phyloP scores from a whole-genome alignment of 2,113 vertebrate genomes.

The Microcebus ravelobensis region DNA sequence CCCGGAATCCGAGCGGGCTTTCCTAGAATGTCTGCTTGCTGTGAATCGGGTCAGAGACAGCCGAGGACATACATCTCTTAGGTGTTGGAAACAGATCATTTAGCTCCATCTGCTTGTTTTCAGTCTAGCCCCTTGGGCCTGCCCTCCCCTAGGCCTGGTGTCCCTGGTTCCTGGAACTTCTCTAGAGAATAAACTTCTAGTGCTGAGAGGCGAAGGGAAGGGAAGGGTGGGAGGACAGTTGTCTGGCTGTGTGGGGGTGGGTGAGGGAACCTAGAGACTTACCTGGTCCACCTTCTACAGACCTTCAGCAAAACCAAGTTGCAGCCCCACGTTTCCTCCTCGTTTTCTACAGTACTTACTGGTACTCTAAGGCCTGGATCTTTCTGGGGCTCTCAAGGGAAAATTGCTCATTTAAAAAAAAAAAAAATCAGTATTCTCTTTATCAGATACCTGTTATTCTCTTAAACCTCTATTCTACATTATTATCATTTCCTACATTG shows the following conservation, averaged over 20 bases:
- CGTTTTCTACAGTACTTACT: not conserved
- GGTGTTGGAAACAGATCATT: not conserved
- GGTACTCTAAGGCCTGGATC: not conserved
- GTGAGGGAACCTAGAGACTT: not conserved
- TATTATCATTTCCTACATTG: not conserved
- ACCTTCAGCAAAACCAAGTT: not conserved
- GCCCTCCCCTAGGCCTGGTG: not conserved
- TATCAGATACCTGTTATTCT: not conserved
- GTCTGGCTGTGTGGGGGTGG: not conserved
- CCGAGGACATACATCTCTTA: not conserved
- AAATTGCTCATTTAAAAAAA: not conserved
- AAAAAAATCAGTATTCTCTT: not conserved
- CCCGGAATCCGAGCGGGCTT: not conserved
- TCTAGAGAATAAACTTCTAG: not conserved
- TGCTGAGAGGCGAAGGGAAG: not conserved
- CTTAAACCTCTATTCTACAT: not conserved
- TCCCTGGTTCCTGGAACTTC: not conserved
- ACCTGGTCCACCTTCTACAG: not conserved
- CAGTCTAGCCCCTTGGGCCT: not conserved
- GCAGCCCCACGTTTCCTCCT: not conserved
- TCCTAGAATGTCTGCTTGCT: not conserved
- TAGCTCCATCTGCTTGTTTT: not conserved
- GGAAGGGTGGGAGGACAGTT: not conserved
- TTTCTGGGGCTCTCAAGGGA: not conserved
- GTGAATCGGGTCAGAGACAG: not conserved